Percentiles rank a stretch among this genome's conserved stretches.
These are phyloP conservation scores for Elaphurus davidianus DNA, from an alignment of 2,113 vertebrate species.

Conservation along the genomic window DNA sequence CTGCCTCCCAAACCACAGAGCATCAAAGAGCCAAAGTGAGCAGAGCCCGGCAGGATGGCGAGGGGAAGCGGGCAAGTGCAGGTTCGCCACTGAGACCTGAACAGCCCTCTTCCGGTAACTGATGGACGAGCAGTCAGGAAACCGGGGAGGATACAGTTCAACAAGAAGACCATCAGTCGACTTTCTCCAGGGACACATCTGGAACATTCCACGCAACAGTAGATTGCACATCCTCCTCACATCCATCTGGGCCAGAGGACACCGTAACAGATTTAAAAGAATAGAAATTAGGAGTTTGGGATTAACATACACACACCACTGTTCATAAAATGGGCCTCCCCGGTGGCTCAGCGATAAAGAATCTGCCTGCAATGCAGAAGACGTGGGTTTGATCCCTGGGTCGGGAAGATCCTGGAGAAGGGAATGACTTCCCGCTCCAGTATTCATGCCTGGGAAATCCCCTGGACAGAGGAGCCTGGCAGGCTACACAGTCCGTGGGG, in stretches of 20 bases:
- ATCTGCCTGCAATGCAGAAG: not conserved
- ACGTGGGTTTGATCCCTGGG: not conserved
- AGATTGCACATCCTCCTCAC: not conserved
- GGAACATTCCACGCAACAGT: not conserved
- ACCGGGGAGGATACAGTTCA: not conserved
- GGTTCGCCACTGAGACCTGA: not conserved
- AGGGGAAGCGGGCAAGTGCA: not conserved
- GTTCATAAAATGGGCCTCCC: not conserved
- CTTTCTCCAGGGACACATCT: not conserved
- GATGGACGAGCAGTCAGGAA: not conserved
- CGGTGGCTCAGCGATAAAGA: not conserved
- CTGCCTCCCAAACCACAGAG: not conserved
- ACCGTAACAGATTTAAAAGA: not conserved
- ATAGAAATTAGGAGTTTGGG: not conserved
- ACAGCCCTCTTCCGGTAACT: not conserved
- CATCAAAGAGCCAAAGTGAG: fast-evolving
- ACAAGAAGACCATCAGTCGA: fast-evolving
- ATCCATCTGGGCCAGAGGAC: not conserved
- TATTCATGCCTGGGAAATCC: not conserved
- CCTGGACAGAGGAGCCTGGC: not conserved
- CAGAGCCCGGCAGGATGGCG: not conserved
- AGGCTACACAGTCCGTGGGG: not conserved
- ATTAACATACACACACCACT: not conserved
- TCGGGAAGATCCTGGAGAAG: not conserved
- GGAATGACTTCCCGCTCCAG: not conserved